phyloP scores from a whole-genome alignment of 2,113 vertebrate species.

The Cryptoleucopteryx plumbea region DNA sequence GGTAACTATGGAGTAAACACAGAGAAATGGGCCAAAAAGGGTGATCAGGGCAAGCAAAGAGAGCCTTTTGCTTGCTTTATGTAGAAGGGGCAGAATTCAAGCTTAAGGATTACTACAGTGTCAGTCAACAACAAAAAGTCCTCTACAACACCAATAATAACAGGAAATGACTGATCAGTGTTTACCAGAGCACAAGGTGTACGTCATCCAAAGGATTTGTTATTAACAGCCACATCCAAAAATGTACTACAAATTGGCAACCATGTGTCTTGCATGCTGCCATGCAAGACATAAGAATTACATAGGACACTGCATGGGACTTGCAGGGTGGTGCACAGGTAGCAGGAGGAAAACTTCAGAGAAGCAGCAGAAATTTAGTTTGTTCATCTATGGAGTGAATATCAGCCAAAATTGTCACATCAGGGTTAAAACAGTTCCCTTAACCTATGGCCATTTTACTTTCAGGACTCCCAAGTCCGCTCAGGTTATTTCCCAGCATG shows the following conservation, averaged over 20 bases:
- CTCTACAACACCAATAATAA: neutral
- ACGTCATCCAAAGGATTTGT: neutral
- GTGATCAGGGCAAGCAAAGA: neutral
- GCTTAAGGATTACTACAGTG: neutral
- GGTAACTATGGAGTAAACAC: neutral
- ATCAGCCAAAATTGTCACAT: neutral
- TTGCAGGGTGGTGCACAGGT: neutral
- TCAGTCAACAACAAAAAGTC: neutral
- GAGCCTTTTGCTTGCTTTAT: neutral
- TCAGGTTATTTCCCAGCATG: neutral
- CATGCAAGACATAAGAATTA: neutral
- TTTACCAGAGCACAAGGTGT: neutral
- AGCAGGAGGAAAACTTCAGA: neutral
- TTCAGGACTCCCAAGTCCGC: neutral
- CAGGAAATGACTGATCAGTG: neutral
- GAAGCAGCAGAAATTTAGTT: neutral
- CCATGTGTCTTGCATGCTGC: neutral
- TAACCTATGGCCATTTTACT: neutral
- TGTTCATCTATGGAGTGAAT: neutral
- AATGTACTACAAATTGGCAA: neutral
- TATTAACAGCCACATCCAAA: neutral
- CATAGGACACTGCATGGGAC: fast-evolving
- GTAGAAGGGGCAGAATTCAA: neutral
- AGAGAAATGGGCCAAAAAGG: neutral
- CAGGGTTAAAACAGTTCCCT: neutral